Base-by-base conservation (phyloP, 2,113 vertebrate species). In the Ceyx margarethae region DNA sequence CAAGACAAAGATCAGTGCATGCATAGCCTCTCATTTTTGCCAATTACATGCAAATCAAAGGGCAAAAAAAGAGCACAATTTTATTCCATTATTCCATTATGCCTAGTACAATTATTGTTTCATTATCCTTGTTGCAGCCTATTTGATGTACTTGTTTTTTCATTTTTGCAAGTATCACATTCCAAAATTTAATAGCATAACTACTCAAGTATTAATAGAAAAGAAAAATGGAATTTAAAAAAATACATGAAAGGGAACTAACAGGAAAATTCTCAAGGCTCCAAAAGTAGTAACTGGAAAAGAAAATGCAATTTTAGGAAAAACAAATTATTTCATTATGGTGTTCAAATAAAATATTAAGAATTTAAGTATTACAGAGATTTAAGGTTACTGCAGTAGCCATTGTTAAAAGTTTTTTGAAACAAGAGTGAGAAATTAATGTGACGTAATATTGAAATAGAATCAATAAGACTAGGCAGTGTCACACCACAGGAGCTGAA, bases 1-100 rank as follows among this genome's bases (percentile, higher is more conserved):
- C 14, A 84, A 90, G 92, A 84, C 51, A 89, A 53, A 61, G 84
- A 92, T 94, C 92, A 90, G 50, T 43, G 71, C 45, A 79, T 68
- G 53, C 58, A 7, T 37, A 93, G 46, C 72, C 72, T 75, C 74
- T 78, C 22, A 15, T 62, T 94, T 94, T 94, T 90, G 62, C 40
- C 89, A 87, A 68, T 94, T 89, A 90, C 65, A 85, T 93, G 81
- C 58, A 92, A 95, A 95, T 91, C 58, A 64, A 93, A 90, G 83
- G 78, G 74, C 69, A 94, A 84, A 94, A 25, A 81, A 76, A 37
- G 73, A 69, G 54, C 58, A 79, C 40, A 5, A 72, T 94, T 93
- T 89, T 79, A 73, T 85, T 87, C 50, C 48, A 86, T 90, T 90
- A 89, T 87, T 85, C 81, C 66, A 86, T 93, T 90, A 93, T 50